These are phyloP conservation scores for Platysteira castanea DNA, from an alignment of 2,113 vertebrate genomes.

Conservation along the genomic window DNA sequence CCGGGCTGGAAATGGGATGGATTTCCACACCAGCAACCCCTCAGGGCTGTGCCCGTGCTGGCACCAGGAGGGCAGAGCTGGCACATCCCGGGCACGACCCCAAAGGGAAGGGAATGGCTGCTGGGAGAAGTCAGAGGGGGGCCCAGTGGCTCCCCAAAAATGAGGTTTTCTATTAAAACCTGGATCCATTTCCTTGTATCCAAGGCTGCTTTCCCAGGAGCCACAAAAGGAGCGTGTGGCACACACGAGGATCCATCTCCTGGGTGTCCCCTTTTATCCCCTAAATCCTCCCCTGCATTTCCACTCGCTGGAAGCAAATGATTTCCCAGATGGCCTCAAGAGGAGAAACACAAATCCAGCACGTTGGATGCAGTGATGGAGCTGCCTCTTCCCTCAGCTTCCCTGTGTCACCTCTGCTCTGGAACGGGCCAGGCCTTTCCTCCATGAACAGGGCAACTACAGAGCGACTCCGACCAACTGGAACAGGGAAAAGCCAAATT, in stretches of 20 bases:
- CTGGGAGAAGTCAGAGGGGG: neutral
- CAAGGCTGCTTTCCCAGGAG: neutral
- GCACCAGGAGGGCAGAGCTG: neutral
- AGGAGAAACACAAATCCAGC: neutral
- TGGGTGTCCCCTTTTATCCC: neutral
- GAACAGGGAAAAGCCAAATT: neutral
- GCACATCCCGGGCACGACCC: accelerated
- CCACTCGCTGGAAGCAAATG: neutral
- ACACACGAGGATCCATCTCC: neutral
- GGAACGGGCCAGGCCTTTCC: neutral
- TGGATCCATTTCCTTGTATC: neutral
- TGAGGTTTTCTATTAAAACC: neutral
- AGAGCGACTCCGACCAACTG: neutral
- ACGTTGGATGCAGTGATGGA: neutral
- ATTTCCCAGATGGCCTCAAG: neutral
- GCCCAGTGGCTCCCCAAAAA: neutral
- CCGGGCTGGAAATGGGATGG: neutral
- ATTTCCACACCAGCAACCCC: neutral
- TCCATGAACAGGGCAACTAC: neutral
- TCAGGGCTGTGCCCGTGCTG: neutral
- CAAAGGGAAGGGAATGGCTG: neutral
- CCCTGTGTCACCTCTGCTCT: neutral
- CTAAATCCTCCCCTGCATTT: neutral
- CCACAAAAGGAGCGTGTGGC: neutral
- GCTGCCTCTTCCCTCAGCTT: neutral